Evolutionary conservation across 1,140 invertebrate genomes (phyloP), one percentile per base, ranked within the genome.

Genomic region (Pseudomyrmex dendroicus): DNA sequence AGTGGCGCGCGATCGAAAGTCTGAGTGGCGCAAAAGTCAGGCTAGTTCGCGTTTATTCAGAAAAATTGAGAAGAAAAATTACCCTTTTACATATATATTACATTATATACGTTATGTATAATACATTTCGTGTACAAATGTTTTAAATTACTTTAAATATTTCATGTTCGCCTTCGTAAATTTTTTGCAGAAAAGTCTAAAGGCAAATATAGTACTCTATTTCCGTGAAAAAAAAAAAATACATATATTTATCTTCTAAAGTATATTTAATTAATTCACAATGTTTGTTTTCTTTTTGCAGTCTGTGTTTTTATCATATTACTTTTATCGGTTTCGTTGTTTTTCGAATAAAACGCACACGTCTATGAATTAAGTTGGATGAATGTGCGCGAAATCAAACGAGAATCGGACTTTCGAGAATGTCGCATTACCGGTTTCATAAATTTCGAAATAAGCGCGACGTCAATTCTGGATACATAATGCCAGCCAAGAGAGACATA

Each of bases 391-490:
- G 66, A 80, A 61, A 80, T 80, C 66, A 70, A 59, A 46, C 10
- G 15, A 46, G 70, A 70, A 25, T 67, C 3, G 20, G 50, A 80
- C 76, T 80, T 80, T 17, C 20, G 54, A 20, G 54, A 35, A 67
- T 70, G 59, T 59, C 66, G 54, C 66, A 61, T 80, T 80, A 67
- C 44, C n/a, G 52, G 44, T 80, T 44, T 44, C 46, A 80, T 80
- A 80, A 80, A 80, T 80, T 80, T 70, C 76, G 66, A 66, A 59
- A 35, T 35, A 35, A 72, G 44, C 44, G 54, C 17, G 59, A 80
- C 56, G 76, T 80, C 76, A 70, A 70, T 80, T 80, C 70, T 70
- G 66, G 54, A 80, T 70, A 72, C 22, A 80, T 48, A 80, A 70
- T 70, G 54, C 66, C 66, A 44, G 17, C 54, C 44, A 59, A 54